Evolutionary conservation across 2,797 vertebrate species (phyloP).

Genomic region (Chrysocyon brachyurus): DNA sequence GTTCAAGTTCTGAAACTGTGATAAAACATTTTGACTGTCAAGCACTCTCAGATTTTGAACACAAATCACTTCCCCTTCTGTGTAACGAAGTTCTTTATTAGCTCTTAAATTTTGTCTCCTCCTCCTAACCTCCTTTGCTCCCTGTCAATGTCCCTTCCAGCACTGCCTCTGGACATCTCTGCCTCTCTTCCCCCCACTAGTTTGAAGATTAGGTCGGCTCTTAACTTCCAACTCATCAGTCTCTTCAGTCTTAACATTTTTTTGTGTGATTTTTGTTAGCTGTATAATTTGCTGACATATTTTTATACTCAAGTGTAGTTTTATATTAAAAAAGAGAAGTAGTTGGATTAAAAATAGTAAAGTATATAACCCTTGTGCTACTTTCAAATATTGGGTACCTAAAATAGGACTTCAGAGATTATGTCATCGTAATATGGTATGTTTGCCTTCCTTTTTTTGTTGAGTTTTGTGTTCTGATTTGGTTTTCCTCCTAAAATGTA

Average conservation of each 20-base stretch:
- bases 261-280: constrained; percentile 85
- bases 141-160: constrained; percentile 46
- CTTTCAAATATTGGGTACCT: constrained; percentile 87
- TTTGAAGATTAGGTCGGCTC: constrained; percentile 82
- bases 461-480: constrained; percentile 87
- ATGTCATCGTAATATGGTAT: constrained; percentile 86
- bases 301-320: constrained; percentile 92
- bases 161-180: constrained; percentile 52
- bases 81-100: constrained; percentile 79
- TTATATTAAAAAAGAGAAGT: constrained; percentile 88
- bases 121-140: not conserved
- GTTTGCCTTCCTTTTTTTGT: constrained; percentile 88
- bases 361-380: constrained; percentile 87
- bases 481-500: constrained; percentile 86
- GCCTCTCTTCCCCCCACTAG: constrained; percentile 42
- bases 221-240: constrained; percentile 54
- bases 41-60: constrained; percentile 86
- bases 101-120: constrained; percentile 42
- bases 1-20: constrained; percentile 89
- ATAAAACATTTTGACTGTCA: constrained; percentile 85
- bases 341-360: constrained; percentile 82
- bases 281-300: constrained; percentile 92
- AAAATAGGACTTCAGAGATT: constrained; percentile 81
- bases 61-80: constrained; percentile 73
- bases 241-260: constrained; percentile 81